Percentiles rank a stretch among this genome's conserved stretches.
phyloP scores from a whole-genome alignment of 2,113 vertebrate genomes.

The Platanista minor region DNA sequence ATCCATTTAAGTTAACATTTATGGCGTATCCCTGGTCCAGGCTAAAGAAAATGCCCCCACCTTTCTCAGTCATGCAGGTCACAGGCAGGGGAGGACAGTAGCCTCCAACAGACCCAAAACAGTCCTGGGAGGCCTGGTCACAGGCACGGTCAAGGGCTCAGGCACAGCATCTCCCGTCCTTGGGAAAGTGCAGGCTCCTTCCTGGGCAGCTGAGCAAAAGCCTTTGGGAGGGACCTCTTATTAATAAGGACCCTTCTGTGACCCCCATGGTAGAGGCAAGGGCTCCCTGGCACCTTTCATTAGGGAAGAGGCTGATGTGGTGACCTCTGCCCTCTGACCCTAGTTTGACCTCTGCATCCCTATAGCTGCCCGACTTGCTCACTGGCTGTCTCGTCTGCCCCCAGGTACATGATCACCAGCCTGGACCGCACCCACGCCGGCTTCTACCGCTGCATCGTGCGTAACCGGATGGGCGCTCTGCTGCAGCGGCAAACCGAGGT shows the following conservation, averaged over 20 bases:
- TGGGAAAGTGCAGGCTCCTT: background rate
- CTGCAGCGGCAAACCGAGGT: constrained; percentile 95
- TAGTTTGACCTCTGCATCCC: background rate
- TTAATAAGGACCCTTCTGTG: background rate
- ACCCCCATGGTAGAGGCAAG: background rate
- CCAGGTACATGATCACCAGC: constrained; percentile 95
- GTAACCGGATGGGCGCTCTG: constrained; percentile 95
- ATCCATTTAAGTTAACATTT: background rate
- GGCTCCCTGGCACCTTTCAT: background rate
- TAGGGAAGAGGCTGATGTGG: background rate
- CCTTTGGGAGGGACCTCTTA: background rate
- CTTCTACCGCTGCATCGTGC: constrained; percentile 96
- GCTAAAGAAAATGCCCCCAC: background rate
- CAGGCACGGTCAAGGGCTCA: background rate
- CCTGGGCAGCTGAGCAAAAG: background rate
- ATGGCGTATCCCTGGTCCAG: background rate
- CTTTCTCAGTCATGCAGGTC: background rate
- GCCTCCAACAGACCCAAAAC: background rate
- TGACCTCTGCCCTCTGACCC: background rate
- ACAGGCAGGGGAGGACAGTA: background rate
- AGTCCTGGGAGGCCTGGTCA: background rate
- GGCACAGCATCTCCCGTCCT: background rate
- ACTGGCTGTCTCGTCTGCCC: constrained; percentile 24
- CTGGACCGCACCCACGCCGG: constrained; percentile 95
- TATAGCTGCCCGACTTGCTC: background rate